phyloP scores from a whole-genome alignment of 2,797 vertebrate species.

The Pseudocheirus occidentalis region DNA sequence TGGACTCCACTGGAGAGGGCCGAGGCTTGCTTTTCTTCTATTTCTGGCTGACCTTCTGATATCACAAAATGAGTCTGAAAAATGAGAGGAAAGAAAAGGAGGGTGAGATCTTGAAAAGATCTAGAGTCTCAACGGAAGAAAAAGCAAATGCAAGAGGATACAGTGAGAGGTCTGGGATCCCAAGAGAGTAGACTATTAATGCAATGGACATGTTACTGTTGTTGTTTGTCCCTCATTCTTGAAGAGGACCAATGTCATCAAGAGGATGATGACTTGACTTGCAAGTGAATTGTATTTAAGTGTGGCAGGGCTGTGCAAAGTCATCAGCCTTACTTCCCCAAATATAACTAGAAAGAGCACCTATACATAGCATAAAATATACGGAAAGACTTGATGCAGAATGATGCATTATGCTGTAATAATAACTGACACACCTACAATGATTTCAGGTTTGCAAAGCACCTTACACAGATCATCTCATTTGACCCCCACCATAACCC shows the following conservation, averaged over 20 bases:
- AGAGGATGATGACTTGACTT: neutral
- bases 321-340: neutral
- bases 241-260: neutral
- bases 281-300: neutral
- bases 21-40: conserved; percentile 90
- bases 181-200: neutral
- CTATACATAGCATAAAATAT: neutral
- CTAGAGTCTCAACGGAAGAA: neutral
- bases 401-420: neutral
- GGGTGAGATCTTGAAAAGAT: conserved; percentile 41
- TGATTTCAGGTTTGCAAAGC: neutral
- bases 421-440: neutral
- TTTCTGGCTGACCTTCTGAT: conserved; percentile 93
- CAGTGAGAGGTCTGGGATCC: neutral
- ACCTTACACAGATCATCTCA: neutral
- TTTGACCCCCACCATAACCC: neutral
- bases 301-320: neutral
- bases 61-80: conserved; percentile 96
- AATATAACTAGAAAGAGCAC: neutral
- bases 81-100: conserved; percentile 33
- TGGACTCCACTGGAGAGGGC: conserved; percentile 83
- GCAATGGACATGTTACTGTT: neutral
- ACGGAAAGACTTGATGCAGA: conserved; percentile 26
- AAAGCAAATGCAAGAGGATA: neutral
- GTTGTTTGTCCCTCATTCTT: neutral